A percentile compares a stretch with the other conserved stretches of the same genome.
phyloP scores from a whole-genome alignment of 2,797 vertebrate genomes.

The Alca torda region DNA sequence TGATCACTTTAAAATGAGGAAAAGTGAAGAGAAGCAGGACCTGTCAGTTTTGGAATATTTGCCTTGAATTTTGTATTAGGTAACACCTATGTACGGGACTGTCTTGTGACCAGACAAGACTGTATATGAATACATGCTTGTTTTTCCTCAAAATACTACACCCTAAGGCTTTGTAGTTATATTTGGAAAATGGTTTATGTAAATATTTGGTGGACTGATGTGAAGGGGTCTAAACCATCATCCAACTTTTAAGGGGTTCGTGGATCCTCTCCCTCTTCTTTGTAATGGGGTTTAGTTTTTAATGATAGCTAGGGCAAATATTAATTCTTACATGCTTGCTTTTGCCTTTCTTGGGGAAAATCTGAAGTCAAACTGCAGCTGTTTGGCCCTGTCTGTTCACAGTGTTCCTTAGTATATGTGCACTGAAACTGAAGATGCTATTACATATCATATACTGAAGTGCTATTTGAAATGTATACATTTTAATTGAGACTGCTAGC shows the following conservation, averaged over 20 bases:
- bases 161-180: not conserved
- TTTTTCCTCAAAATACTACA: not conserved
- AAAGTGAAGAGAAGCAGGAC: not conserved
- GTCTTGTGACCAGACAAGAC: not conserved
- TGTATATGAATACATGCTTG: not conserved
- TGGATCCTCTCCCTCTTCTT: not conserved
- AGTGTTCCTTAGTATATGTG: not conserved
- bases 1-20: not conserved
- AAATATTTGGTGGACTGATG: not conserved
- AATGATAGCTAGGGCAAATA: not conserved
- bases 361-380: not conserved
- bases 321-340: accelerated
- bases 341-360: not conserved
- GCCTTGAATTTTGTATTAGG: not conserved
- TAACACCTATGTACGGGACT: not conserved
- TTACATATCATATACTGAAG: not conserved
- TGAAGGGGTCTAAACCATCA: not conserved
- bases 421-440: not conserved
- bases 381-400: not conserved
- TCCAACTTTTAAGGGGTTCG: not conserved
- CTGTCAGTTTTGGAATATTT: not conserved
- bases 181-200: not conserved
- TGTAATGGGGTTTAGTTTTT: not conserved
- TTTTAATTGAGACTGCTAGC: not conserved
- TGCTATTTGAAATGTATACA: not conserved